Evolutionary conservation across 2,797 vertebrate species (phyloP), one percentile per base, ranked within the genome.

Genomic region (Sebastes nivosus): DNA sequence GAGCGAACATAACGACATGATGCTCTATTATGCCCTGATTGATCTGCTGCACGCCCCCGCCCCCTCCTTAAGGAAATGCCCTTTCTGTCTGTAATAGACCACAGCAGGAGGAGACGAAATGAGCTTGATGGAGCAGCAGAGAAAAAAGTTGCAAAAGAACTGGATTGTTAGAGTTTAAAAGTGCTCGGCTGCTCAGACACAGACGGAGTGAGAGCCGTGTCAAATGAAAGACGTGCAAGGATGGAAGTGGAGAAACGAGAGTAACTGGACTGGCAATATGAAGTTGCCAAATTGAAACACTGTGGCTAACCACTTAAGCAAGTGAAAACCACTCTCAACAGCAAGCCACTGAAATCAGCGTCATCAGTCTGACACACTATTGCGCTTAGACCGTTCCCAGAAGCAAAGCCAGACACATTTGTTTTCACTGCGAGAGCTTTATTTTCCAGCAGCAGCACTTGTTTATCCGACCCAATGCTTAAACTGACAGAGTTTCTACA

Each of bases 1-100:
- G 92, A 42, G 86, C 57, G 81, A 87, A 81, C 79, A 63, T 87
- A 84, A 83, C 55, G 70, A 94, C 92, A 94, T 90, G 91, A 95
- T 92, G 89, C 90, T 91, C 85, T 84, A 92, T 95, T 95, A 95
- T 92, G 84, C 87, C 77, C 70, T 63, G 12, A 95, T 94, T 92
- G 95, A 94, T 95, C 85, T 77, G 85, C 83, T 70, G 52, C 57
- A 27, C n/a, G 1, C 52, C 63, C 78, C 69, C 30, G 4, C 25
- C 61, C 50, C 67, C 61, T 71, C 18, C 59, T 67, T 61, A 42
- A 67, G 61, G 42, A 78, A 65, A 67, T 75, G 32, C 42, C 20
- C 25, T 59, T 42, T 74, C 52, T 11, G 36, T 57, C 42, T 36
- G 20, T 75, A 71, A 75, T 54, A 46, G 64, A 50, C 50, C 8